phyloP scores from a whole-genome alignment of 2,113 vertebrate genomes.

The Eptesicus fuscus region DNA sequence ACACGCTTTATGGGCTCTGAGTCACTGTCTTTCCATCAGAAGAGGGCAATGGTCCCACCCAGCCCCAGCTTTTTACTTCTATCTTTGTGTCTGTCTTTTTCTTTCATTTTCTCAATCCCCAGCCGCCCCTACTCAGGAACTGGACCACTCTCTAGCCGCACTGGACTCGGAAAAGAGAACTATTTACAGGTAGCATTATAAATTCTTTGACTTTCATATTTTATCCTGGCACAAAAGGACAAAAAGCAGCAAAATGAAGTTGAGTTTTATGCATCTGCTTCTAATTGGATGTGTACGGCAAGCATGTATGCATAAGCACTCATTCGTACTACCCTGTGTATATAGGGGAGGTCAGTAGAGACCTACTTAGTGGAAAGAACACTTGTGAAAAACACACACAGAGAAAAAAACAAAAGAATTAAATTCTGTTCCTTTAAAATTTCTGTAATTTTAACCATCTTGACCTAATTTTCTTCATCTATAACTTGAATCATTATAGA shows the following conservation, averaged over 20 bases:
- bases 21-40: too few species aligned
- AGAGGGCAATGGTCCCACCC: too few species aligned
- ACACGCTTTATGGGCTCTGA: too few species aligned
- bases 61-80: too few species aligned
- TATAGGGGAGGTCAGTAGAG: neutral
- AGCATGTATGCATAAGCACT: rapidly evolving
- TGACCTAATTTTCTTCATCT: neutral
- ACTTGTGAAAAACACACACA: too few species aligned
- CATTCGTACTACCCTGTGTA: neutral
- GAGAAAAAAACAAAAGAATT: neutral
- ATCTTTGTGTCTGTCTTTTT: too few species aligned
- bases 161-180: too few species aligned
- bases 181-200: neutral
- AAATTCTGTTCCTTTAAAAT: neutral
- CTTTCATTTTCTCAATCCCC: too few species aligned
- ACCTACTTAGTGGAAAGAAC: neutral
- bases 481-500: neutral
- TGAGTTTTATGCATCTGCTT: neutral
- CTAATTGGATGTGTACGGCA: neutral
- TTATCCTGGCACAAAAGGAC: neutral
- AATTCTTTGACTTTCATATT: neutral
- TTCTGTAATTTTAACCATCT: neutral
- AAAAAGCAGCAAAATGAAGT: neutral
- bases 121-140: too few species aligned
- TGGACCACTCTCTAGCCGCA: too few species aligned